These are phyloP conservation scores for Chaetorhynchus papuensis DNA, from an alignment of 2,113 vertebrate species.

Conservation along the genomic window DNA sequence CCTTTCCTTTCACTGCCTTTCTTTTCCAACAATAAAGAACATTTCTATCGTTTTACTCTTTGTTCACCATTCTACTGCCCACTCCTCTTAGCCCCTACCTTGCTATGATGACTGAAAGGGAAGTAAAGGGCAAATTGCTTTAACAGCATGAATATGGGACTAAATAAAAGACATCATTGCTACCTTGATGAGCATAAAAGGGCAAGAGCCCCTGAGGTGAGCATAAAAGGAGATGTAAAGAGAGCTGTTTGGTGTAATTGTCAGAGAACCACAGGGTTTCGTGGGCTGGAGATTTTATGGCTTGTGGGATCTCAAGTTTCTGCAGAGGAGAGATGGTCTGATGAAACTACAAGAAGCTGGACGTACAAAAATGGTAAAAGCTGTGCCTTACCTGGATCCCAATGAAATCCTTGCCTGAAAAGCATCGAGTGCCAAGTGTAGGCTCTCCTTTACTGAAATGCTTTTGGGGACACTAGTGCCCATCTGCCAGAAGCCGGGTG, in stretches of 20 bases:
- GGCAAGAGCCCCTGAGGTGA: slow-evolving; percentile 4
- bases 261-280: neutral
- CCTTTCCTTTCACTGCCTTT: neutral
- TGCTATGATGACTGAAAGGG: neutral
- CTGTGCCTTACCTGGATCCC: neutral
- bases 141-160: neutral
- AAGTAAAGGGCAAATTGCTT: slow-evolving; percentile 17
- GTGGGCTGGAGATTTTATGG: neutral
- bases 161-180: neutral
- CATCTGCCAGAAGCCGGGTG: neutral
- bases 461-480: neutral
- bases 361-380: neutral
- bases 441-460: neutral
- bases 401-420: neutral
- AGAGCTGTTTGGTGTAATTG: neutral
- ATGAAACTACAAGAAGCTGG: neutral
- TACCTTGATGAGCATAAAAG: neutral
- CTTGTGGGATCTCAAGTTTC: neutral
- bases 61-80: neutral
- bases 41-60: neutral
- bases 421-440: neutral
- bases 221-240: slow-evolving; percentile 16
- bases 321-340: neutral
- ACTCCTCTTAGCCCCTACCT: neutral
- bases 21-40: neutral